Percentiles rank a stretch among this genome's conserved stretches.
phyloP scores from a whole-genome alignment of 2,888 invertebrate species.

The Tyria jacobaeae region DNA sequence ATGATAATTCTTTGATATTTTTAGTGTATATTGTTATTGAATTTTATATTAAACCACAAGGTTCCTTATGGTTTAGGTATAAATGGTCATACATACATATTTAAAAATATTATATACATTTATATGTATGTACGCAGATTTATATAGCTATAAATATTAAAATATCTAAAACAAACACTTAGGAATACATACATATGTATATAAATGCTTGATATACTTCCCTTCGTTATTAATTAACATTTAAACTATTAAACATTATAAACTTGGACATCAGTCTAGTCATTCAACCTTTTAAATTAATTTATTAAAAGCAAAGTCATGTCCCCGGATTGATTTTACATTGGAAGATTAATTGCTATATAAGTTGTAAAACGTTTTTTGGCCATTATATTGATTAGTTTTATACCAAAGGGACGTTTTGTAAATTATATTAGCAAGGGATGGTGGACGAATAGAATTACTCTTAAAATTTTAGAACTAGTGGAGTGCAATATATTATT shows the following conservation, averaged over 20 bases:
- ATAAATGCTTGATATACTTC: neutral
- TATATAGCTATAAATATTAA: neutral
- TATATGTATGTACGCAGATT: too few species aligned
- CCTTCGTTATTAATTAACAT: neutral
- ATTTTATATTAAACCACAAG: too few species aligned
- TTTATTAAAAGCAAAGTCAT: neutral
- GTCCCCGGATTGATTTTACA: slow-evolving; percentile 15
- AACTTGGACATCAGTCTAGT: neutral
- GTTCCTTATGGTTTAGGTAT: neutral
- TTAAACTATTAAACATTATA: neutral
- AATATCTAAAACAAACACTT: neutral
- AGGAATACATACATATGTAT: neutral
- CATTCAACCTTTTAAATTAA: slow-evolving; percentile 11
- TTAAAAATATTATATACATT: too few species aligned
- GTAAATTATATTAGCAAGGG: slow-evolving; percentile 20
- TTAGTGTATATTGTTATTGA: too few species aligned
- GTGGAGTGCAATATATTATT: neutral
- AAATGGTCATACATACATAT: neutral
- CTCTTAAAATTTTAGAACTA: slow-evolving; percentile 11
- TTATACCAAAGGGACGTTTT: slow-evolving; percentile 18
- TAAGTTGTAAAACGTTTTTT: slow-evolving; percentile 15
- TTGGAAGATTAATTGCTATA: slow-evolving; percentile 11
- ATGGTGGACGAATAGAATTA: slow-evolving; percentile 13
- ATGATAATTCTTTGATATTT: too few species aligned
- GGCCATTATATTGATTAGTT: slow-evolving; percentile 31